phyloP scores from a whole-genome alignment of 2,888 invertebrate species.

The Mechanitis mazaeus region DNA sequence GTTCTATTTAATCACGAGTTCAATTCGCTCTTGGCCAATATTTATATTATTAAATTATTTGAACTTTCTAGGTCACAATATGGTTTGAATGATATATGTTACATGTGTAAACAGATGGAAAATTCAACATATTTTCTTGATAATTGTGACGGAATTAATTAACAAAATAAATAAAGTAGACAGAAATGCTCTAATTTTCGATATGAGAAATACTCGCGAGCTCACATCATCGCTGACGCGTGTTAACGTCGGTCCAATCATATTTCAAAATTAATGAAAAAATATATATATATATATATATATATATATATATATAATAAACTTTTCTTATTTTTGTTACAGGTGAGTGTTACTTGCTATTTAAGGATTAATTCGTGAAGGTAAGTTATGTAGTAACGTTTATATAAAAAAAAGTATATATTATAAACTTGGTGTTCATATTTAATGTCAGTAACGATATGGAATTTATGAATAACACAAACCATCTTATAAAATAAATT shows the following conservation, averaged over 20 bases:
- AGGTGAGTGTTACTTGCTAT: constrained; percentile 54
- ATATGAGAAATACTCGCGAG: no score
- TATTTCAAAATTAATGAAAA: no score
- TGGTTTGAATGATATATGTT: constrained; percentile 28
- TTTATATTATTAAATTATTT: constrained; percentile 13
- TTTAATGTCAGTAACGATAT: neutral
- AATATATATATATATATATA: no score
- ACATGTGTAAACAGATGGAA: constrained; percentile 53
- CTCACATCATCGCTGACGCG: no score
- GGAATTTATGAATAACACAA: constrained; percentile 1
- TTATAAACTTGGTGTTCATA: no score
- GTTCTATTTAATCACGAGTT: neutral
- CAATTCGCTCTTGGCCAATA: constrained; percentile 3
- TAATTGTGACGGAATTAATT: no score
- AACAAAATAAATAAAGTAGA: no score
- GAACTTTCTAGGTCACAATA: constrained; percentile 31
- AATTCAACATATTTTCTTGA: constrained; percentile 30
- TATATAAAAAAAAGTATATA: no score
- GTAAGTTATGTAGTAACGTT: constrained; percentile 5
- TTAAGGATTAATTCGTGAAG: constrained; percentile 1
- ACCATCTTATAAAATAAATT: no score
- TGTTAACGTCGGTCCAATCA: no score
- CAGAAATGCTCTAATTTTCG: no score
- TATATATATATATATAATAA: neutral
- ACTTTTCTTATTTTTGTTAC: constrained; percentile 48